phyloP scores from a whole-genome alignment of 2,113 vertebrate genomes.

The Prionailurus bengalensis region DNA sequence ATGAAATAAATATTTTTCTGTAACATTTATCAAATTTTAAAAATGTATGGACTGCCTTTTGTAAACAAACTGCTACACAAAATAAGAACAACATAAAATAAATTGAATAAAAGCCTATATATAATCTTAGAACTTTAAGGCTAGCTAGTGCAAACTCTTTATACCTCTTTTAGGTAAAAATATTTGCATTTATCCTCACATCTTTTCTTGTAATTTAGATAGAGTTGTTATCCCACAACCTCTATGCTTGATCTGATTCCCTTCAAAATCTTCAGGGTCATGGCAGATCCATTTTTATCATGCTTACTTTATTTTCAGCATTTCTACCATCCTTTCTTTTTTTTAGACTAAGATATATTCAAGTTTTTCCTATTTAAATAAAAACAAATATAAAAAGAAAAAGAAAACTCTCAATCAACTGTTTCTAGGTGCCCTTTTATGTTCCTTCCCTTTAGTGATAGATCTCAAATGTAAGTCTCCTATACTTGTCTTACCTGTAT shows the following conservation, averaged over 20 bases:
- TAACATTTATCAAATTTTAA: background rate
- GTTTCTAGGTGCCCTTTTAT: background rate
- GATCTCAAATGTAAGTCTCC: background rate
- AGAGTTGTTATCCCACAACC: background rate
- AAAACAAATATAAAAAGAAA: background rate
- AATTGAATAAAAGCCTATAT: background rate
- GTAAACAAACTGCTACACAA: background rate
- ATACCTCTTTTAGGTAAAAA: background rate
- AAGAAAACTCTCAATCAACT: background rate
- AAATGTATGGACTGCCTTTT: background rate
- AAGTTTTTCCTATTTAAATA: background rate
- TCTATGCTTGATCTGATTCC: background rate
- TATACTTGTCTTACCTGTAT: background rate
- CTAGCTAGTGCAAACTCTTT: background rate
- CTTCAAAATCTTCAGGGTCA: background rate
- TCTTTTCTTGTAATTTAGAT: background rate
- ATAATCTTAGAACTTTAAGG: background rate
- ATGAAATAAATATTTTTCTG: background rate
- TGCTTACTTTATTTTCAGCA: background rate
- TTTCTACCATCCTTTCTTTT: background rate
- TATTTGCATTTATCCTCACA: background rate
- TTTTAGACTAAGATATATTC: background rate
- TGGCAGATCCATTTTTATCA: background rate
- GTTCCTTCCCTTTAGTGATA: background rate
- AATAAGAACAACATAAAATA: background rate